Evolutionary conservation across 2,888 invertebrate genomes (phyloP).

Genomic region (Elmis aenea): DNA sequence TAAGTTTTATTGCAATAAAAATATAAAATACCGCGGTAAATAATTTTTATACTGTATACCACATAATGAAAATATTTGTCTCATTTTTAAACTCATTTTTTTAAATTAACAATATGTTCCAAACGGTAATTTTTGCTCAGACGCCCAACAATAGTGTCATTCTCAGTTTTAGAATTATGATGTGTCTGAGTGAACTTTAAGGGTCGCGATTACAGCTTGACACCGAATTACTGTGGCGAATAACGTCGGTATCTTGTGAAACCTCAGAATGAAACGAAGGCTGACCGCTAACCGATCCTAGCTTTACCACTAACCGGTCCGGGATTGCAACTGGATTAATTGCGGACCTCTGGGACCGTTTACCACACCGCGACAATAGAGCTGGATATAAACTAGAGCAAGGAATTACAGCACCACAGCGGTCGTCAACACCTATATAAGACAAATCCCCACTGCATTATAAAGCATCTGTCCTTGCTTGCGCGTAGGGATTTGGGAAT

Average conservation of each 20-base stretch:
- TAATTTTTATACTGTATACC: too few relatives aligned
- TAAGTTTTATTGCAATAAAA: too few relatives aligned
- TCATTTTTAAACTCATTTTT: too few relatives aligned
- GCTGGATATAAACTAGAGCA: slow-evolving; percentile 38
- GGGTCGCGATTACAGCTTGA: too few relatives aligned
- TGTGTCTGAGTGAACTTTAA: too few relatives aligned
- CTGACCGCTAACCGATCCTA: slow-evolving; percentile 39
- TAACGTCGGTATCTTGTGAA: slow-evolving; percentile 31
- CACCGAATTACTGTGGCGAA: slow-evolving; percentile 25
- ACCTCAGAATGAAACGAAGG: slow-evolving; percentile 29
- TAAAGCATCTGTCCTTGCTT: slow-evolving; percentile 26
- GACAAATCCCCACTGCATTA: slow-evolving; percentile 31
- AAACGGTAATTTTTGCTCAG: too few relatives aligned
- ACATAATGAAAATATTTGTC: too few relatives aligned
- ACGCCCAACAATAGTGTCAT: too few relatives aligned
- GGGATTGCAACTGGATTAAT: slow-evolving; percentile 43
- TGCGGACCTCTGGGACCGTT: slow-evolving; percentile 42
- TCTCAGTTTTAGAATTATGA: too few relatives aligned
- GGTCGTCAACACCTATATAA: slow-evolving; percentile 41
- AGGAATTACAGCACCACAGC: slow-evolving; percentile 38
- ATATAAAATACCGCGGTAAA: too few relatives aligned
- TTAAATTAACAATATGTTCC: too few relatives aligned
- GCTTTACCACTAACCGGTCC: slow-evolving; percentile 37
- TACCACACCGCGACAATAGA: slow-evolving; percentile 40
- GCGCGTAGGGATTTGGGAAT: too few relatives aligned